Evolutionary conservation across 2,113 vertebrate species (phyloP).

Genomic region (Crotophaga sulcirostris): DNA sequence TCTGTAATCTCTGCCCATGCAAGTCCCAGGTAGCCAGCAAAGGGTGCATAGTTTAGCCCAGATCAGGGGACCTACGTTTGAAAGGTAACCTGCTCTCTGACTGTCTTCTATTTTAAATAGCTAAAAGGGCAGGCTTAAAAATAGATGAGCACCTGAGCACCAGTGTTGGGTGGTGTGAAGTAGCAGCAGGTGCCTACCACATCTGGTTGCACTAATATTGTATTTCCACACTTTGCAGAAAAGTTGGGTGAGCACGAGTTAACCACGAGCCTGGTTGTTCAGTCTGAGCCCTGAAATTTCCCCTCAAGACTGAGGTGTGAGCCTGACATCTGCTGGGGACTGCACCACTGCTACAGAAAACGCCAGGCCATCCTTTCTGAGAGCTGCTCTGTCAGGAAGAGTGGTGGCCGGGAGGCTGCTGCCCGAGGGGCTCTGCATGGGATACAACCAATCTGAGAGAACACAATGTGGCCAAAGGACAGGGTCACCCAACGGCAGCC

Average conservation of each 20-base stretch:
- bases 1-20: neutral
- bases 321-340: slow-evolving; percentile 39
- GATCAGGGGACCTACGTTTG: neutral
- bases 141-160: neutral
- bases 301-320: neutral
- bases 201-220: neutral
- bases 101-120: neutral
- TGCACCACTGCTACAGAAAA: neutral
- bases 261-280: neutral
- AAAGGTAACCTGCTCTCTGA: neutral
- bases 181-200: neutral
- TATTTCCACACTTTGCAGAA: neutral
- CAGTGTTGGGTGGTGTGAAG: neutral
- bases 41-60: neutral
- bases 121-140: neutral
- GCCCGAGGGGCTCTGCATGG: rapidly evolving
- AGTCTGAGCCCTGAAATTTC: neutral
- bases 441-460: neutral
- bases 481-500: neutral
- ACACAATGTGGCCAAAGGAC: neutral
- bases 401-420: neutral
- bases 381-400: neutral
- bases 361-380: neutral
- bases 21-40: neutral
- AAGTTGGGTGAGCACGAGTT: neutral